Base-by-base conservation (phyloP, 1,140 invertebrate species). In the Drosophila quadrilineata region DNA sequence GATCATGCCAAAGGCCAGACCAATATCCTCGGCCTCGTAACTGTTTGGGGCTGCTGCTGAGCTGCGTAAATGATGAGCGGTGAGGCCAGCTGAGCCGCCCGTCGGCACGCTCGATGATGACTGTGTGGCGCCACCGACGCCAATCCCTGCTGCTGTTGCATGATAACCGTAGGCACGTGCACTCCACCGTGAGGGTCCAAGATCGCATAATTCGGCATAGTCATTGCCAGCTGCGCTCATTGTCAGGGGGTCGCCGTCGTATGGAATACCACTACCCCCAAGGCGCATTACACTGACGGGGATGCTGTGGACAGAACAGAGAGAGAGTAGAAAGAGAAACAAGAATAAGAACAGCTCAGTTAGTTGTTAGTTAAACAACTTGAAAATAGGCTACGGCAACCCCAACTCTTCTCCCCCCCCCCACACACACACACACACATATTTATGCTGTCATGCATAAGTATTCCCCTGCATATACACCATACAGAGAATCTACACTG, bases 181-280 rank as follows among this genome's bases (percentile, higher is more conserved):
- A 76, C 80, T 88, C 88, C 88, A 89, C 70, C 88, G 84, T 75
- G 88, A 85, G 69, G 86, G 88, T 82, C 89, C 89, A 84, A 90
- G 80, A 80, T 90, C 89, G 76, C 89, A 89, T 76, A 90, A 75
- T 89, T 90, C 89, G 66, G 89, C 89, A 89, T 90, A 90, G 57
- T 90, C 89, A 68, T 90, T 89, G 68, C 89, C 88, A 86, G 88
- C 88, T 86, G 88, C 84, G 87, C 88, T 89, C 88, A 89, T 89
- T 87, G 88, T 89, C 80, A 86, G 88, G 88, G 88, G 88, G 88
- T 89, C 88, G 72, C 88, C 88, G 87, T 88, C 87, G 87, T 86
- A 88, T 88, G 87, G 87, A 84, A 88, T 79, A 62, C 86, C 88
- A 75, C 88, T 89, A 48, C 88, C 88, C 85, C 85, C 85, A 87